A percentile compares a stretch with the other conserved stretches of the same genome.
phyloP scores from a whole-genome alignment of 2,888 invertebrate genomes.

The Drosophila picticornis region DNA sequence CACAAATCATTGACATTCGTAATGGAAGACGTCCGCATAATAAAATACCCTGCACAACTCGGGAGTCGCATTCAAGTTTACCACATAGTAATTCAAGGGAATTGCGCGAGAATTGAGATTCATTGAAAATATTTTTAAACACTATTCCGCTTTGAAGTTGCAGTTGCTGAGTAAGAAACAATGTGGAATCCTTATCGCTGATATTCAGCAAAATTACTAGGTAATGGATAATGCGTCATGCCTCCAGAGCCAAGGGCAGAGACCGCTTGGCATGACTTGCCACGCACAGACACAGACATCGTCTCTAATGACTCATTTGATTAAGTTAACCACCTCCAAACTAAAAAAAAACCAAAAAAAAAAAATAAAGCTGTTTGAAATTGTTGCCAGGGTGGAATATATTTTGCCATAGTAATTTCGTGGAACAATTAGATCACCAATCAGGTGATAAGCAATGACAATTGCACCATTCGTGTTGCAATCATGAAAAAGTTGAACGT shows the following conservation, averaged over 20 bases:
- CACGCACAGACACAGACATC: conserved; percentile 8
- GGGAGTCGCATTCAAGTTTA: conserved; percentile 51
- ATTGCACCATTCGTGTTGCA: not conserved
- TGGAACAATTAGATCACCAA: conserved; percentile 48
- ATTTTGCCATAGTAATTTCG: conserved; percentile 16
- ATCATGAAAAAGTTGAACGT: conserved; percentile 3
- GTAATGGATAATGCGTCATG: conserved; percentile 48
- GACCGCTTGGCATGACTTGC: conserved; percentile 21
- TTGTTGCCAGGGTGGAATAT: conserved; percentile 20
- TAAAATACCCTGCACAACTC: conserved; percentile 4
- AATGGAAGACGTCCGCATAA: conserved; percentile 12
- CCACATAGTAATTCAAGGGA: conserved; percentile 47
- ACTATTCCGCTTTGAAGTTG: not conserved
- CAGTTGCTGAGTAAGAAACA: conserved; percentile 23
- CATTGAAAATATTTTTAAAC: conserved; percentile 29
- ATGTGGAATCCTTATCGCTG: conserved; percentile 56
- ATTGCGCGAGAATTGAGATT: conserved; percentile 13
- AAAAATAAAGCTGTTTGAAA: conserved; percentile 16
- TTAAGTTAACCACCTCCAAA: conserved; percentile 25
- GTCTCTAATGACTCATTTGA: conserved; percentile 47
- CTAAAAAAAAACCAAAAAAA: not conserved
- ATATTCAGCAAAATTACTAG: conserved; percentile 4
- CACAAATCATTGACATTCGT: conserved; percentile 57
- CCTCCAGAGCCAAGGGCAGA: conserved; percentile 23
- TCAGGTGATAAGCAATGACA: conserved; percentile 11